These are phyloP conservation scores for Tangara arthus DNA, from an alignment of 2,797 vertebrate genomes.

Conservation along the genomic window DNA sequence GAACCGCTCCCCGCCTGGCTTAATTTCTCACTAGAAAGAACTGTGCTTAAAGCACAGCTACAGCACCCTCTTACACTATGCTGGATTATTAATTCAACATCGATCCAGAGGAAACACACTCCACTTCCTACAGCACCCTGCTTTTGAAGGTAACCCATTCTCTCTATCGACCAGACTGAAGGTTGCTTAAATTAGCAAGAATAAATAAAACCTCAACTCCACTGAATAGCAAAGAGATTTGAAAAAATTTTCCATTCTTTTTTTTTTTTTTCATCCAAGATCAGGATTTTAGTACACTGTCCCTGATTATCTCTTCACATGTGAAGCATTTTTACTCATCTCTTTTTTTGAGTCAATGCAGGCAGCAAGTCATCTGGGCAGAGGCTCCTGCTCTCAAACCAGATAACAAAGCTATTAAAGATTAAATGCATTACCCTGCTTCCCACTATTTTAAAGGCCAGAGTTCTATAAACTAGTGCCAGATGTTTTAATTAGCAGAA, in stretches of 20 bases:
- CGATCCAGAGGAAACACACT: background rate
- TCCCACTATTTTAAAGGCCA: constrained; percentile 50
- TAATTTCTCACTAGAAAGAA: constrained; percentile 24
- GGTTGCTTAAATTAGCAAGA: constrained; percentile 9
- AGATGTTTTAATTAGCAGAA: constrained; percentile 69
- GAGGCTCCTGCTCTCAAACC: background rate
- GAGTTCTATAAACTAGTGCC: constrained; percentile 33
- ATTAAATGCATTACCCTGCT: constrained; percentile 21
- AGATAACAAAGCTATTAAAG: constrained; percentile 23
- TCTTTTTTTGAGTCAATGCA: background rate
- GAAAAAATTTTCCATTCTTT: background rate
- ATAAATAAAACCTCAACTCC: background rate
- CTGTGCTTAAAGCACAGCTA: background rate
- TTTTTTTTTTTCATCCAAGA: background rate
- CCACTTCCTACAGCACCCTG: constrained; percentile 8
- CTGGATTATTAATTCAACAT: constrained; percentile 33
- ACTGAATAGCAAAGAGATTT: background rate
- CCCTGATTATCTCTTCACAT: background rate
- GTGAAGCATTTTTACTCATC: background rate
- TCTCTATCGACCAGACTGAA: background rate
- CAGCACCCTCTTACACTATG: background rate
- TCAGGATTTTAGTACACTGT: background rate
- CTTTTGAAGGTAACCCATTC: constrained; percentile 27
- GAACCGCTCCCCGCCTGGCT: constrained; percentile 10
- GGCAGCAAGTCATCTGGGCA: background rate